phyloP scores from a whole-genome alignment of 2,797 vertebrate species.

The Phalanger gymnotis region DNA sequence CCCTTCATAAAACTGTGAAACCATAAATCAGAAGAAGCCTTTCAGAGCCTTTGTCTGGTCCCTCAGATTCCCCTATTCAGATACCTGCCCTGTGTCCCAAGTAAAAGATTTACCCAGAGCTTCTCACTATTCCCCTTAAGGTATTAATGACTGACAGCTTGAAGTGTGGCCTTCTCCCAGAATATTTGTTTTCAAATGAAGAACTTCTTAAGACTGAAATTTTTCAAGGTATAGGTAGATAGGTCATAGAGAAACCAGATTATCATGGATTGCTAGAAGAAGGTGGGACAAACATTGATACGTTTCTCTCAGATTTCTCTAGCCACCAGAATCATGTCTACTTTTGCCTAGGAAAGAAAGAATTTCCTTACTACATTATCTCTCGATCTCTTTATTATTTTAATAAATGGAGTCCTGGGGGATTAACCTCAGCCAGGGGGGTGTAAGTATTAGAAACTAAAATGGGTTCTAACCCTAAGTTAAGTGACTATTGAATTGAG shows the following conservation, averaged over 20 bases:
- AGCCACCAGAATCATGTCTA: neutral
- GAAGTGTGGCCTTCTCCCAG: neutral
- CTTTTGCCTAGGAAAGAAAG: neutral
- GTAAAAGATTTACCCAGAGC: neutral
- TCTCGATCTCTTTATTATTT: neutral
- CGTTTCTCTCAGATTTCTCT: neutral
- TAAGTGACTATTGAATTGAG: neutral
- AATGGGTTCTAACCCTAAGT: neutral
- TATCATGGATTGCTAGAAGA: neutral
- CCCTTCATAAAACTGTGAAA: neutral
- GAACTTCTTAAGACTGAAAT: neutral
- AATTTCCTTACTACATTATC: neutral
- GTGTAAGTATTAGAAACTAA: neutral
- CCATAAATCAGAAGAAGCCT: neutral
- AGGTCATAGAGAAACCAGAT: neutral
- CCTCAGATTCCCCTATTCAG: neutral
- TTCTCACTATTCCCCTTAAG: neutral
- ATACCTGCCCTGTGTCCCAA: neutral
- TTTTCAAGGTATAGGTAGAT: neutral
- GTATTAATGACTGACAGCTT: neutral
- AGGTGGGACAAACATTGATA: neutral
- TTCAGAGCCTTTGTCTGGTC: neutral
- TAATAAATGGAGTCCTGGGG: neutral
- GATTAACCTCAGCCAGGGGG: neutral
- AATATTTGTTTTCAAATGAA: neutral